Evolutionary conservation across 2,888 invertebrate genomes (phyloP), one percentile per base, ranked within the genome.

Genomic region (Meghimatium bilineatum): DNA sequence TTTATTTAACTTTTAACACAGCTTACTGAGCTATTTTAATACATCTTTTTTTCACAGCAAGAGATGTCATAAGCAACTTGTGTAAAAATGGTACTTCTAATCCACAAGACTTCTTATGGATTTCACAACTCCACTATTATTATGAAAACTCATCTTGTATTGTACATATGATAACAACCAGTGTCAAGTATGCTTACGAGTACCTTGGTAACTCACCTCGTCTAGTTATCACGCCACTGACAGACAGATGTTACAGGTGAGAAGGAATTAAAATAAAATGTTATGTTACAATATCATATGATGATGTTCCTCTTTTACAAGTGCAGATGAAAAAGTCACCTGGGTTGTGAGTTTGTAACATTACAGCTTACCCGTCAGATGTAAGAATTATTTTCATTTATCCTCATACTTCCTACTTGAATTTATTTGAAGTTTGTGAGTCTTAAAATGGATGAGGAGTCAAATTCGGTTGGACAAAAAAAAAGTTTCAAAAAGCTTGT

Each of bases 211-310:
- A 93, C 88, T 91, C 93, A 0, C 92, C 91, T 26, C 86, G 93
- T 36, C 90, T 93, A 52, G 93, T 93, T 77, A 93, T 94, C 82
- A 94, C 94, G 17, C 93, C 93, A 5, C 91, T 93, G 17, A 93
- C 94, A 34, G 93, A 93, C 85, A 89, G 94, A 82, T 94, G 94
- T 86, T 94, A 93, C 90, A 91, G 93, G 92, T 92, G 78, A 83
- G 82, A 75, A 26, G 2, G n/a, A 17, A 32, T 66, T 66, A 66
- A 32, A 63, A 0, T 63, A 5, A n/a, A n/a, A 63, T n/a, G n/a
- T 17, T 14, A 6, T 56, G 23, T 56, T 56, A 23, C 20, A 14
- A 56, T 8, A 44, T 44, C 44, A 44, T 44, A 8, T 44, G n/a
- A n/a, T n/a, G n/a, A n/a, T n/a, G n/a, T n/a, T n/a, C n/a, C n/a